phyloP scores from a whole-genome alignment of 2,888 invertebrate species.

The Dicranocentrus wangi region DNA sequence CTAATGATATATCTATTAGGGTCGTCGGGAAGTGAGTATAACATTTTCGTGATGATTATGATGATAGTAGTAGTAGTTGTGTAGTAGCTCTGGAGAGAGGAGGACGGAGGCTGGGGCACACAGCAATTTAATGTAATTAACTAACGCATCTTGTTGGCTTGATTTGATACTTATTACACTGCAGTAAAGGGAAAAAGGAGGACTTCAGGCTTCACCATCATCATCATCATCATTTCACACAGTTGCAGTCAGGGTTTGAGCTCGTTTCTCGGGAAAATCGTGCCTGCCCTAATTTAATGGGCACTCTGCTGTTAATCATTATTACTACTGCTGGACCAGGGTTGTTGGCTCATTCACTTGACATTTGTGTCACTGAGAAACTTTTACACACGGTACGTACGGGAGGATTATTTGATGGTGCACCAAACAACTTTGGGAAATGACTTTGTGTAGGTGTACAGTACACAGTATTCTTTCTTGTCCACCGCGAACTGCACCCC shows the following conservation, averaged over 20 bases:
- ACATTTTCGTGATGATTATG: neutral
- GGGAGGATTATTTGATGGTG: no score
- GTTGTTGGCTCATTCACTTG: slow-evolving; percentile 44
- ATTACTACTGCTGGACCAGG: slow-evolving; percentile 24
- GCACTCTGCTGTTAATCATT: slow-evolving; percentile 52
- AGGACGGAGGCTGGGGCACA: slow-evolving; percentile 6
- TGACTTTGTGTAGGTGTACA: no score
- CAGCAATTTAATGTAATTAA: slow-evolving; percentile 62
- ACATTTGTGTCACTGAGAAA: slow-evolving; percentile 51
- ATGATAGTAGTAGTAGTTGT: no score
- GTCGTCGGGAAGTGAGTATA: slow-evolving; percentile 13
- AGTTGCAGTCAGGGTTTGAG: slow-evolving; percentile 45
- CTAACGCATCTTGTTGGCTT: slow-evolving; percentile 59
- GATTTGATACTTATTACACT: slow-evolving; percentile 61
- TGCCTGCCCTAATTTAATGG: slow-evolving; percentile 60
- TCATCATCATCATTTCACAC: neutral
- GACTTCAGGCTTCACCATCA: neutral
- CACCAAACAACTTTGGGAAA: no score
- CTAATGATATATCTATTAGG: slow-evolving; percentile 13
- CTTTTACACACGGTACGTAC: no score
- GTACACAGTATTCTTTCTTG: no score
- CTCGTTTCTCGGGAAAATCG: slow-evolving; percentile 45
- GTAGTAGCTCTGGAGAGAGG: neutral
- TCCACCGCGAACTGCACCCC: no score
- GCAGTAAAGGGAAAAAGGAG: slow-evolving; percentile 31